Evolutionary conservation across 2,797 vertebrate species (phyloP).

Genomic region (Sarcoramphus papa): DNA sequence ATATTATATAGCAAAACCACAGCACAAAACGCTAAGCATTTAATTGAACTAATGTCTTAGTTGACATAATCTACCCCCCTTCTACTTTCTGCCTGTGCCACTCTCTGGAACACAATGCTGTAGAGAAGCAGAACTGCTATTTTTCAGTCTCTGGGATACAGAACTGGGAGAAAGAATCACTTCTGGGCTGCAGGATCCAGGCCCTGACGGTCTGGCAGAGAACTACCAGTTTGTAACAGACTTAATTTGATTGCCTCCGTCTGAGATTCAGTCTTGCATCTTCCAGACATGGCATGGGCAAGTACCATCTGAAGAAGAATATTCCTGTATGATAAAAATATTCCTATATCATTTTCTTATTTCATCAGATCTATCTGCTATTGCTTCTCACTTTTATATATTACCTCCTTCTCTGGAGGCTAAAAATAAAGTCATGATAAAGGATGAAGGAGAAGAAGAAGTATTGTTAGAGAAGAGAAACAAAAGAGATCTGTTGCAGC

Average conservation of each 20-base stretch:
- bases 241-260: neutral
- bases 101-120: neutral
- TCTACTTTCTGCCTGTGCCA: neutral
- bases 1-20: neutral
- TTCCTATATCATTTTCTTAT: neutral
- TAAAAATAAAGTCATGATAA: neutral
- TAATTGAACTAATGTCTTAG: neutral
- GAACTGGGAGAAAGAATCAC: neutral
- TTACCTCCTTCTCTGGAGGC: neutral
- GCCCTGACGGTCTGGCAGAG: neutral
- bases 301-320: neutral
- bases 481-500: neutral
- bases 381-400: neutral
- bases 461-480: neutral
- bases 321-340: neutral
- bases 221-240: neutral
- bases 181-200: neutral
- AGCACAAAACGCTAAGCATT: fast-evolving
- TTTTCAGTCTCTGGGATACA: neutral
- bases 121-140: neutral
- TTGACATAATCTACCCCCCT: neutral
- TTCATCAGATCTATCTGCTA: neutral
- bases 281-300: neutral
- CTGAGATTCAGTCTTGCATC: neutral
- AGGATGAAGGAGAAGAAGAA: neutral